Evolutionary conservation across 2,888 invertebrate species (phyloP).

Genomic region (Cheilosia impressa): DNA sequence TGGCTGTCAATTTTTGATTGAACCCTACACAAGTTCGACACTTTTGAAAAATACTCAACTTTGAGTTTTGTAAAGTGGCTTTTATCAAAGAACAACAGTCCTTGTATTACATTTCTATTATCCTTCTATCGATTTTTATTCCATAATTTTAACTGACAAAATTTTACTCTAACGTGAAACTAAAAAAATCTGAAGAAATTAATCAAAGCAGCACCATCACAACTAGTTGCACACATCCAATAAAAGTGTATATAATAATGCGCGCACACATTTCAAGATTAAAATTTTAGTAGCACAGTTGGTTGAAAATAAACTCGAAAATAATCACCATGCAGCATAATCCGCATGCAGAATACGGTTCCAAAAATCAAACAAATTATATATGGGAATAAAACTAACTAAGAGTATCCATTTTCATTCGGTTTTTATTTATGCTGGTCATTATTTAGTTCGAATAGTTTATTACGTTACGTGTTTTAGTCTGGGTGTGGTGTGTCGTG

Average conservation of each 20-base stretch:
- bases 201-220: conserved; percentile 34
- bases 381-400: conserved; percentile 55
- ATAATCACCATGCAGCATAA: conserved; percentile 49
- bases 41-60: too few species aligned
- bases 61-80: too few species aligned
- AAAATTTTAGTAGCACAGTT: neutral
- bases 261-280: neutral
- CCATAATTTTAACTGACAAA: too few species aligned
- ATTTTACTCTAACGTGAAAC: neutral
- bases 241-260: conserved; percentile 24
- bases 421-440: conserved; percentile 66
- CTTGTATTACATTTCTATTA: too few species aligned
- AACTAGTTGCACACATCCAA: conserved; percentile 12
- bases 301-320: conserved; percentile 24
- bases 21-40: too few species aligned
- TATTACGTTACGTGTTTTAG: conserved; percentile 38
- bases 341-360: conserved; percentile 51
- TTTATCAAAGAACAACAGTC: too few species aligned
- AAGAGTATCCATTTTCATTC: conserved; percentile 62
- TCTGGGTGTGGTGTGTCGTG: conserved; percentile 28
- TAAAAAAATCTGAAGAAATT: neutral
- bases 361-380: conserved; percentile 11
- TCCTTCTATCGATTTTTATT: neutral
- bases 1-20: too few species aligned
- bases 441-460: conserved; percentile 63